phyloP scores from a whole-genome alignment of 2,888 invertebrate genomes.

The Euphydryas editha region DNA sequence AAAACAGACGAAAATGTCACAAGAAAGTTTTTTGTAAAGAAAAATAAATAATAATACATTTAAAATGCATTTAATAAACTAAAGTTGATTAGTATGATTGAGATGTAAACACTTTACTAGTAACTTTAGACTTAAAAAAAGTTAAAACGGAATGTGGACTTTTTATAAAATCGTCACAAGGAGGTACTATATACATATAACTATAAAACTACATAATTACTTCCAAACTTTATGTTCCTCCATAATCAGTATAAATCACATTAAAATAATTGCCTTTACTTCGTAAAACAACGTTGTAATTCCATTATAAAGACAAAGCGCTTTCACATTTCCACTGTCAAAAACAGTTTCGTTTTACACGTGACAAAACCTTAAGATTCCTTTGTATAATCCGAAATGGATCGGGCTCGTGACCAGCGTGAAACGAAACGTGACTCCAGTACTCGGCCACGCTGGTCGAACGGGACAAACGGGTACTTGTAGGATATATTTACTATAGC shows the following conservation, averaged over 20 bases:
- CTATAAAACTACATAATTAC: too few species aligned
- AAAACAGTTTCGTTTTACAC: slow-evolving; percentile 6
- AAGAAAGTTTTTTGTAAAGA: background rate
- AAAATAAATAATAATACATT: too few species aligned
- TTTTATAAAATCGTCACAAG: too few species aligned
- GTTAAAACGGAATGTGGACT: too few species aligned
- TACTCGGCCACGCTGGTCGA: slow-evolving; percentile 9
- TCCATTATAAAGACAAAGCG: background rate
- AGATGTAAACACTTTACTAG: too few species aligned
- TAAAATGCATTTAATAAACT: too few species aligned
- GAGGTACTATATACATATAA: too few species aligned
- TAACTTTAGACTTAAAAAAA: too few species aligned
- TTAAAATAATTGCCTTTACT: background rate
- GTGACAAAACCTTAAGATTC: slow-evolving; percentile 14
- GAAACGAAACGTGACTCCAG: slow-evolving; percentile 21
- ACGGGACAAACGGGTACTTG: background rate
- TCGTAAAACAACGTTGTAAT: background rate
- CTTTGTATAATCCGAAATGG: slow-evolving; percentile 6
- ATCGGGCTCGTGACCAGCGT: slow-evolving; percentile 18
- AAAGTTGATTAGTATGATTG: too few species aligned
- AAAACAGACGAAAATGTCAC: background rate
- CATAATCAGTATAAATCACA: too few species aligned
- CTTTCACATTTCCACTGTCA: background rate
- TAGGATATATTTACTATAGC: slow-evolving; percentile 5
- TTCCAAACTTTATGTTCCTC: too few species aligned